Conservation (phyloP, 35 echinoderm and acorn worm species). For the Antedon bifida region DNA sequence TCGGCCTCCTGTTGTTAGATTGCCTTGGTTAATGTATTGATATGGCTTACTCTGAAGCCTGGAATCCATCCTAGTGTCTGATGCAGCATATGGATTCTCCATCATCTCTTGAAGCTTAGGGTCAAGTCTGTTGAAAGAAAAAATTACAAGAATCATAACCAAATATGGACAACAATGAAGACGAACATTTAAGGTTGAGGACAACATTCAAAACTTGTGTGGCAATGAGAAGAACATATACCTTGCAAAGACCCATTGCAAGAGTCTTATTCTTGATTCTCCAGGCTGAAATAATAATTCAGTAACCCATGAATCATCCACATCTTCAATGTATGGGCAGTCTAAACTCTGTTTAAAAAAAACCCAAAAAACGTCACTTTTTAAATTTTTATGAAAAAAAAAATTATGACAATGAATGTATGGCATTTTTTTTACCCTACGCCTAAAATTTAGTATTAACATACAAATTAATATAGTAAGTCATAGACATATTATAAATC, state of each 20-base stretch:
- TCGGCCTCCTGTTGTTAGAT: no score
- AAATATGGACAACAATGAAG: no score
- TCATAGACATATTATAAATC: no score
- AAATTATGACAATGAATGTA: no score
- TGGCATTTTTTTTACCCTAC: no score
- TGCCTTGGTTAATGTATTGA: no score
- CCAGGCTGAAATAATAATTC: conserved; percentile 73
- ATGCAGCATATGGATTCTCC: conserved; percentile 52
- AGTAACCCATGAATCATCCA: conserved; percentile 80
- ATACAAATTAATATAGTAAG: no score
- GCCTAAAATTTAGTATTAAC: no score
- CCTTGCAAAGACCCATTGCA: conserved; percentile 88
- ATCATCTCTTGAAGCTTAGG: conserved; percentile 57
- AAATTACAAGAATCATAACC: not conserved
- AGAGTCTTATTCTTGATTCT: conserved; percentile 81
- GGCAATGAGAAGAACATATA: not conserved
- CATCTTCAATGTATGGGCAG: conserved; percentile 81
- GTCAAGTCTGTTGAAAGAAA: conserved; percentile 43
- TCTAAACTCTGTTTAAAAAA: conserved; percentile 36
- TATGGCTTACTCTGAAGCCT: conserved; percentile 71
- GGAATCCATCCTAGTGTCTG: conserved; percentile 75
- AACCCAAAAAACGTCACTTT: not conserved
- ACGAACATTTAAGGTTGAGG: no score
- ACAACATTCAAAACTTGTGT: no score
- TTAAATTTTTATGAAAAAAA: no score